A percentile compares a stretch with the other conserved stretches of the same genome.
These are phyloP conservation scores for Seira sanloemensis DNA, from an alignment of 2,888 invertebrate genomes.

Conservation along the genomic window DNA sequence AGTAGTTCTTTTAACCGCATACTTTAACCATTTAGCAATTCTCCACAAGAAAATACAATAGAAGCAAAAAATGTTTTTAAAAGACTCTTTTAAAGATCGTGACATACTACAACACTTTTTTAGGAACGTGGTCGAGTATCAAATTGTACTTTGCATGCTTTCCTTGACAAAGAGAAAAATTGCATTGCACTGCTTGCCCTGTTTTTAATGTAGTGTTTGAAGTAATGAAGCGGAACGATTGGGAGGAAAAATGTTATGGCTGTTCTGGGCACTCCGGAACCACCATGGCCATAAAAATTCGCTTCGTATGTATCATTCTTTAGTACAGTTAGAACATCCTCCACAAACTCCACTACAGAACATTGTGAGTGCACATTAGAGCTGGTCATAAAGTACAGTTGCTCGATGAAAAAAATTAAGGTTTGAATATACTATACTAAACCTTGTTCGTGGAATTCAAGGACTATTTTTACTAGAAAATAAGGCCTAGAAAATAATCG, in stretches of 20 bases:
- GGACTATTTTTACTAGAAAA: background rate
- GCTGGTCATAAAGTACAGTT: conserved; percentile 43
- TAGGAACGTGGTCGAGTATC: conserved; percentile 10
- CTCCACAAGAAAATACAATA: too few relatives aligned
- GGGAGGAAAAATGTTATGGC: conserved; percentile 16
- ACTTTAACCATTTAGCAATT: too few relatives aligned
- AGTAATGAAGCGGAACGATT: conserved; percentile 57
- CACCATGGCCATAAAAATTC: conserved; percentile 40
- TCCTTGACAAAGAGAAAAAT: too few relatives aligned
- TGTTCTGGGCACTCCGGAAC: conserved; percentile 35
- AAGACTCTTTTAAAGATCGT: too few relatives aligned
- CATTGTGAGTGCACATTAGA: too few relatives aligned
- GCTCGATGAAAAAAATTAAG: background rate
- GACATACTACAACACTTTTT: too few relatives aligned
- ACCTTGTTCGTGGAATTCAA: background rate
- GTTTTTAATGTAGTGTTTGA: background rate
- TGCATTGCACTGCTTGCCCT: background rate
- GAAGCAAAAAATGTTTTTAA: too few relatives aligned
- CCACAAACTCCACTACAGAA: too few relatives aligned
- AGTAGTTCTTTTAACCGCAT: too few relatives aligned
- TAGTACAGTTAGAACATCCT: too few relatives aligned
- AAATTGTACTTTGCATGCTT: too few relatives aligned
- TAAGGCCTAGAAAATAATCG: too few relatives aligned
- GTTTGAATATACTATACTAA: background rate
- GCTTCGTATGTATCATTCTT: background rate